Evolutionary conservation across 30 jellyfish, hydroid and myxozoan species (phyloP).

Genomic region (Turritopsis dohrnii): DNA sequence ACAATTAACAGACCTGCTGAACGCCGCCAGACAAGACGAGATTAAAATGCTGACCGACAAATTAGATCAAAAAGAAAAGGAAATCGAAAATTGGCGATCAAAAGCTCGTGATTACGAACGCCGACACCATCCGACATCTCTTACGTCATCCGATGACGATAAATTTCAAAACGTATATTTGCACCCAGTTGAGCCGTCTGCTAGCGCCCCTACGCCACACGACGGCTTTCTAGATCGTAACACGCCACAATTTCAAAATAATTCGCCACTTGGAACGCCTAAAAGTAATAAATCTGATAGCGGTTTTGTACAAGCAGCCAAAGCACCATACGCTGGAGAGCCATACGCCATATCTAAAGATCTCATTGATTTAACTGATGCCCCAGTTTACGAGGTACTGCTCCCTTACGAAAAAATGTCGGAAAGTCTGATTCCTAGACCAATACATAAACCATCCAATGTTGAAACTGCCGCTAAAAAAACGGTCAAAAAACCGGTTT

Average conservation of each 20-base stretch:
- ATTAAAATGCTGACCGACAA: neutral
- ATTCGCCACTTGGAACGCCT: neutral
- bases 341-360: neutral
- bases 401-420: neutral
- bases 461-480: neutral
- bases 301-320: neutral
- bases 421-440: neutral
- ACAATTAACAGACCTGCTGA: conserved; percentile 10
- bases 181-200: conserved; percentile 6
- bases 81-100: conserved; percentile 11
- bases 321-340: neutral
- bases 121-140: neutral
- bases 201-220: conserved; percentile 3
- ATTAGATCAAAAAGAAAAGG: conserved; percentile 29
- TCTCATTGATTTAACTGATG: neutral
- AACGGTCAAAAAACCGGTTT: neutral
- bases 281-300: conserved; percentile 6
- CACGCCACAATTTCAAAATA: conserved; percentile 13
- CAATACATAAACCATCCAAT: neutral
- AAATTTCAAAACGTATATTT: conserved; percentile 26
- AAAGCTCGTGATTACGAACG: conserved; percentile 13
- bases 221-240: conserved; percentile 22
- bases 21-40: conserved; percentile 16
- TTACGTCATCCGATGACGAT: conserved; percentile 27
- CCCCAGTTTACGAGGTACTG: neutral